Base-by-base conservation (phyloP, 1,140 invertebrate genomes). In the Sitobion miscanthi region DNA sequence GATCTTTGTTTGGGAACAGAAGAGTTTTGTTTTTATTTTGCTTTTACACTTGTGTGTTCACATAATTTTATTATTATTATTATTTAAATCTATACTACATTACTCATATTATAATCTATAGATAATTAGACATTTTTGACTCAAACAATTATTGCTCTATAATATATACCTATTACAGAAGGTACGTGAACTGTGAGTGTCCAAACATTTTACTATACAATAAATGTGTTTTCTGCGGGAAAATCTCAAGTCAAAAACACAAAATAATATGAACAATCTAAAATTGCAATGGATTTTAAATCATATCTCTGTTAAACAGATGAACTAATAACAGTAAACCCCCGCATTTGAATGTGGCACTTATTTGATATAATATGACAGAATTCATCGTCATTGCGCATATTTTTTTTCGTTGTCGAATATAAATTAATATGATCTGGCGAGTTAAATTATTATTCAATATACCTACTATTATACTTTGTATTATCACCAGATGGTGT, bases 291-390 rank as follows among this genome's bases (percentile, higher is more conserved):
- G 45, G 62, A 42, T 91, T 91, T 91, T 0, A 91, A 69, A 69
- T 35, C 54, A 91, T 91, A 62, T 90, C 62, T 90, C 54, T 25
- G 38, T 21, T 21, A 35, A 90, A 90, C 52, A 62, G 89, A 90
- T 35, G 30, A 14, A 47, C 5, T 14, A 35, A 49, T 45, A 47
- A 17, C 45, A 47, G 23, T 17, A 3, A 85, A 38, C 42, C 21
- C 38, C 38, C 8, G 38, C 38, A 23, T 21, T 86, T 42, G 4
- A n/a, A 1, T 5, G 14, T 77, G 30, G 23, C 45, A 25, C 25
- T 47, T 30, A 47, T 86, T 47, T 17, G 5, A 17, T 47, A 85
- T 42, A 11, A 86, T 86, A 30, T 14, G 14, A 45, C 1, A 35
- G n/a, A 7, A 8, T 0, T 69, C 62, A 69, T 8, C 30, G 17